A percentile compares a stretch with the other conserved stretches of the same genome.
These are phyloP conservation scores for Cecidostiba fungosa DNA, from an alignment of 2,888 invertebrate species.

Conservation along the genomic window DNA sequence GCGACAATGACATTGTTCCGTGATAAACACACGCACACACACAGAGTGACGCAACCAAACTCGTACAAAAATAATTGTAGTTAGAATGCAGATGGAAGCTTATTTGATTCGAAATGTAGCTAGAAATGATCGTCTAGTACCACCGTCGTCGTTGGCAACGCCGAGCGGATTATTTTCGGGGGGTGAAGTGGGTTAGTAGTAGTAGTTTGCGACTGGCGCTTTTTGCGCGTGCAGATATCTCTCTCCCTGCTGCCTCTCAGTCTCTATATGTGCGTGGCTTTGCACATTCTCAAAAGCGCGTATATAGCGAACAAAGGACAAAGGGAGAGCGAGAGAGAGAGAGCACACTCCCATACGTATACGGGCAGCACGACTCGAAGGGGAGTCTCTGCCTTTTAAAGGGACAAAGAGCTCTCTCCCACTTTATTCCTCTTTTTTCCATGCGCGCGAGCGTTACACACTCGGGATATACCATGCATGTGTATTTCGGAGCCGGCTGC, in stretches of 20 bases:
- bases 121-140: not conserved
- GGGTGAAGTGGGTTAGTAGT: slow-evolving; percentile 75
- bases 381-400: slow-evolving; percentile 27
- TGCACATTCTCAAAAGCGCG: not conserved
- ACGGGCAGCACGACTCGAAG: not conserved
- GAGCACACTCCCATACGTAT: not conserved
- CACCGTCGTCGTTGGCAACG: slow-evolving; percentile 50
- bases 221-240: not conserved
- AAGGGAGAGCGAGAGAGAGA: slow-evolving; percentile 15
- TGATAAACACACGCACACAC: not conserved
- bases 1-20: slow-evolving; percentile 37
- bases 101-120: not conserved
- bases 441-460: not conserved
- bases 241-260: not conserved
- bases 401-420: slow-evolving; percentile 52
- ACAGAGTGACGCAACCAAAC: not conserved
- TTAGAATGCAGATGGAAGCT: not conserved
- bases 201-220: slow-evolving; percentile 59
- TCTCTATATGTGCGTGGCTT: not conserved
- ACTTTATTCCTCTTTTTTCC: not conserved
- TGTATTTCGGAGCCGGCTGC: slow-evolving; percentile 13
- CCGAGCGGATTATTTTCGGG: slow-evolving; percentile 69
- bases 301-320: slow-evolving; percentile 38
- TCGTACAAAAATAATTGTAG: not conserved
- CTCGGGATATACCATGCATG: not conserved